Base-by-base conservation (phyloP, 2,888 invertebrate genomes). In the Rhodophaea formosa region DNA sequence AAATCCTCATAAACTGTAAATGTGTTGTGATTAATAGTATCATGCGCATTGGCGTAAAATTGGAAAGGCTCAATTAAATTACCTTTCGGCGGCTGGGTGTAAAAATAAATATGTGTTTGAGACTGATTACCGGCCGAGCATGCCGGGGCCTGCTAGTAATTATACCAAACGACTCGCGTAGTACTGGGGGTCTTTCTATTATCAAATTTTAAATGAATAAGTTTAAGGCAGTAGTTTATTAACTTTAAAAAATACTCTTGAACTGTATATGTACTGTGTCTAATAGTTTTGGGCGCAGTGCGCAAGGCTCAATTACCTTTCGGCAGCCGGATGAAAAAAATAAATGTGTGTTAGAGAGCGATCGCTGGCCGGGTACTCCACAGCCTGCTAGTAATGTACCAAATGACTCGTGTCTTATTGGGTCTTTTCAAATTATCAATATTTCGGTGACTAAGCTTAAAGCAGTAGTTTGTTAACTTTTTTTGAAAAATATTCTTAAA, bases 101-200 rank as follows among this genome's bases (percentile, higher is more conserved):
- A 86, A 87, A 86, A 84, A 86, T 86, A 85, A 84, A 86, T 84
- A 80, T 74, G 80, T 68, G 75, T 77, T 80, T 73, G 74, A 78
- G 79, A 83, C 67, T 68, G 77, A 80, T 82, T 63, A 75, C 61
- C 59, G 65, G 75, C 61, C 16, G 12, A 14, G 49, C 15, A 35
- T 35, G 69, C 66, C 63, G 57, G 55, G 59, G 57, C 65, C 68
- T 63, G 68, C 71, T 66, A 61, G 63, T 66, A 75, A 75, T 74
- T 75, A 77, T 69, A 69, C 68, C 65, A 70, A 69, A 64, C 67
- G 68, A 64, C 68, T 63, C 62, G 64, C 63, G 66, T 65, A 64
- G 59, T 60, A 61, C 58, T 12, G n/a, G 39, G 39, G 39, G 14
- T 49, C 49, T 56, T 56, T 56, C 45, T 55, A 46, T 32, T 14